Evolutionary conservation across 2,113 vertebrate genomes (phyloP).

Genomic region (Hoplias malabaricus): DNA sequence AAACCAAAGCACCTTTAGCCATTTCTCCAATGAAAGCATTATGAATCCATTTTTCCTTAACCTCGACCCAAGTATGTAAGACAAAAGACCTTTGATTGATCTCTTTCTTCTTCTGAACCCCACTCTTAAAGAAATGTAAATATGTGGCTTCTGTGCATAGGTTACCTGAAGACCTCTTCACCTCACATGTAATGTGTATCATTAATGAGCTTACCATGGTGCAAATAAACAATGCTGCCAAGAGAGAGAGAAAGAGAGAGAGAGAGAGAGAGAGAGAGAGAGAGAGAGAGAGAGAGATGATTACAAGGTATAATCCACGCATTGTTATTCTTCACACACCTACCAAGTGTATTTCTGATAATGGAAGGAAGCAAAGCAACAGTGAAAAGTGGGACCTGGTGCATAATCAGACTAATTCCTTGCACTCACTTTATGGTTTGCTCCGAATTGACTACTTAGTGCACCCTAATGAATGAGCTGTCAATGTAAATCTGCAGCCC

Average conservation of each 20-base stretch:
- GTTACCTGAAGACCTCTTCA: conserved; percentile 1
- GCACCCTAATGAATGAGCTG: conserved; percentile 62
- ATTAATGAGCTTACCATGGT: conserved; percentile 46
- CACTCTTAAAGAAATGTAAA: conserved; percentile 44
- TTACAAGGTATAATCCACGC: conserved; percentile 31
- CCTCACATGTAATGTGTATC: conserved; percentile 43
- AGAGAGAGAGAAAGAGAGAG: background rate
- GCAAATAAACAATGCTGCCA: conserved; percentile 22
- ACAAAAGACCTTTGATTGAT: background rate
- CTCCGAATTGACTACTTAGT: conserved; percentile 60
- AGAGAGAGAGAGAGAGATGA: conserved; percentile 5
- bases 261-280: conserved; percentile 8
- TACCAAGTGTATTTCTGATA: conserved; percentile 59
- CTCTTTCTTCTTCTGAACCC: conserved; percentile 32
- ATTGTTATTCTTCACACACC: conserved; percentile 60
- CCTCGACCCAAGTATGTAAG: background rate
- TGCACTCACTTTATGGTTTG: conserved; percentile 62
- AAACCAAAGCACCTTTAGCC: too few species aligned
- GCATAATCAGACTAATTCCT: conserved; percentile 72
- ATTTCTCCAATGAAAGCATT: too few species aligned
- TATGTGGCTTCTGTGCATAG: background rate
- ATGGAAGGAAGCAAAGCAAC: conserved; percentile 67
- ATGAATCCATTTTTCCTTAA: background rate
- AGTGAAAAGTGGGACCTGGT: conserved; percentile 40
- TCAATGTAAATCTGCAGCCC: conserved; percentile 57